phyloP scores from a whole-genome alignment of 2,797 vertebrate genomes.

The Enteromius paludinosus region DNA sequence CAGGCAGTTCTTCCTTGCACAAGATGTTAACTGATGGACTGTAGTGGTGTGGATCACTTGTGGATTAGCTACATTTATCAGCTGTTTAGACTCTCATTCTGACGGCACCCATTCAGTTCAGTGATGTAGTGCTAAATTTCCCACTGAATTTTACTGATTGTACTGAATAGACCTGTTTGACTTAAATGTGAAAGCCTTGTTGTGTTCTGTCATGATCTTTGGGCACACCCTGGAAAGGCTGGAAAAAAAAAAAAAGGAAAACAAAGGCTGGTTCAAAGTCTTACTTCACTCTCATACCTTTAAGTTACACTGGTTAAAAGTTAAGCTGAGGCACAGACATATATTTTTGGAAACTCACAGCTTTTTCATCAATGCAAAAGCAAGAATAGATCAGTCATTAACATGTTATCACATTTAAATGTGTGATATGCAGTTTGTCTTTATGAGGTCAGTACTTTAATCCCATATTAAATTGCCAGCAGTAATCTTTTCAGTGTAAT shows the following conservation, averaged over 20 bases:
- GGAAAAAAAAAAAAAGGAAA: neutral
- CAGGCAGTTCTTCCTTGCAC: neutral
- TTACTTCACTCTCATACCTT: neutral
- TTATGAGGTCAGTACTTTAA: conserved; percentile 7
- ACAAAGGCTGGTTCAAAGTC: conserved; percentile 24
- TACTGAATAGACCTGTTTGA: conserved; percentile 4
- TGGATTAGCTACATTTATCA: neutral
- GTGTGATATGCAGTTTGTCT: neutral
- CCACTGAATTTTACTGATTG: neutral
- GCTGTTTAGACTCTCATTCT: neutral
- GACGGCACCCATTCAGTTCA: neutral
- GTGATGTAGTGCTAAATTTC: neutral
- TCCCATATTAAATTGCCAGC: conserved; percentile 25
- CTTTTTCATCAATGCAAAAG: neutral
- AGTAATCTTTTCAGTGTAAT: conserved; percentile 6
- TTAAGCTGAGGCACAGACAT: neutral
- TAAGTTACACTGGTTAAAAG: conserved; percentile 21
- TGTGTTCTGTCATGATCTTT: conserved; percentile 7
- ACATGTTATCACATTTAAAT: neutral
- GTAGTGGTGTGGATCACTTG: neutral
- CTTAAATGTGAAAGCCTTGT: neutral
- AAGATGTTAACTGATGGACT: neutral
- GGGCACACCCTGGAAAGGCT: conserved; percentile 7
- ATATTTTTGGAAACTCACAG: neutral
- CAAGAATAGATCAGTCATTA: neutral